phyloP scores from a whole-genome alignment of 2,113 vertebrate species.

The Corvus cornix region DNA sequence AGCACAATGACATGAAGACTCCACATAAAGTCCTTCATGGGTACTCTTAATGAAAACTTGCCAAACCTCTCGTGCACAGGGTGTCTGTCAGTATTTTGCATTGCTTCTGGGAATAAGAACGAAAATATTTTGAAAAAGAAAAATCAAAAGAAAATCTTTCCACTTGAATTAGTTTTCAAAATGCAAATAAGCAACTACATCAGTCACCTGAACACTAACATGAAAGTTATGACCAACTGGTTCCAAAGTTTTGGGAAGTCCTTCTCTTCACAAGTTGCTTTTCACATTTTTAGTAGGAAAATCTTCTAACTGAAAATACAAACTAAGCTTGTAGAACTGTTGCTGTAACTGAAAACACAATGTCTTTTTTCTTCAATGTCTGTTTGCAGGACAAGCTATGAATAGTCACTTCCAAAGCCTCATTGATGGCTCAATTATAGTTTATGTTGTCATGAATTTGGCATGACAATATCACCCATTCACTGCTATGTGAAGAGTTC shows the following conservation, averaged over 20 bases:
- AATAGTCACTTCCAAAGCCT: not conserved
- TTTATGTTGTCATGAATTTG: not conserved
- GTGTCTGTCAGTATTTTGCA: not conserved
- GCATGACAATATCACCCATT: constrained; percentile 13
- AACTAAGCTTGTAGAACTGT: not conserved
- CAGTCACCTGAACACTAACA: not conserved
- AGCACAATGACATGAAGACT: not conserved
- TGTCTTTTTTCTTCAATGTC: not conserved
- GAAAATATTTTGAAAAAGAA: not conserved
- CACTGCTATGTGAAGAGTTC: not conserved
- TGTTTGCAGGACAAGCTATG: not conserved
- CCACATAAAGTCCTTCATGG: not conserved
- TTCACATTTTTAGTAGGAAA: not conserved
- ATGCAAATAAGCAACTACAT: not conserved
- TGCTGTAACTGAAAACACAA: not conserved
- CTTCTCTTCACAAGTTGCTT: not conserved
- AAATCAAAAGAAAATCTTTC: not conserved
- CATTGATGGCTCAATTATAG: constrained; percentile 20
- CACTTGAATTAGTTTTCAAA: not conserved
- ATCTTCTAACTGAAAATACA: not conserved
- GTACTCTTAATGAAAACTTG: not conserved
- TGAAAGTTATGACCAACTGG: not conserved
- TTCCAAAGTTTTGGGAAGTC: not conserved
- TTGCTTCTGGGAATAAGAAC: not conserved
- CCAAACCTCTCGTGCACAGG: not conserved